Evolutionary conservation across 1,140 invertebrate species (phyloP).

Genomic region (Aphelenchoides avenae): DNA sequence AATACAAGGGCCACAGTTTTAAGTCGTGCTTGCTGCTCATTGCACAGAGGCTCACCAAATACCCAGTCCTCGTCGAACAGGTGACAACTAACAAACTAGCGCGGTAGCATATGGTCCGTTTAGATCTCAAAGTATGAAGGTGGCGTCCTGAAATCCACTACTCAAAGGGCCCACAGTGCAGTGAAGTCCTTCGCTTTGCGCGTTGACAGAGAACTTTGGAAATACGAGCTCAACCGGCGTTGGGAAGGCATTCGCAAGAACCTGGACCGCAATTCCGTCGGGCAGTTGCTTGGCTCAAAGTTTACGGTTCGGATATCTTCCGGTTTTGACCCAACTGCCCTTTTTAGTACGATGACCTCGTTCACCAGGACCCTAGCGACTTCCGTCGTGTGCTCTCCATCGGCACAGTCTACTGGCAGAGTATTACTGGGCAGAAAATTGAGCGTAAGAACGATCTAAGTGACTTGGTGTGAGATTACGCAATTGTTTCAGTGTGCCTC

Average conservation of each 20-base stretch:
- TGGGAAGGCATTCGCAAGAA: conserved; percentile 28
- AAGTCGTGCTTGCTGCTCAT: conserved; percentile 49
- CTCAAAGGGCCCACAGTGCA: conserved; percentile 31
- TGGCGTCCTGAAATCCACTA: conserved; percentile 4
- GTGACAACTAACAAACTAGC: too few relatives aligned
- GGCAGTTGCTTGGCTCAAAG: conserved; percentile 20
- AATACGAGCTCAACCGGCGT: conserved; percentile 31
- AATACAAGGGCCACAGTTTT: conserved; percentile 36
- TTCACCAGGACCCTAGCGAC: conserved; percentile 16
- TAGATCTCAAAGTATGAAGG: conserved; percentile 42
- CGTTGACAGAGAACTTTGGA: conserved; percentile 36
- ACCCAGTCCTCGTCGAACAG: conserved; percentile 41
- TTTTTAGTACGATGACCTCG: conserved; percentile 35
- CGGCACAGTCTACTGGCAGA: conserved; percentile 26
- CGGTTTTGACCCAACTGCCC: conserved; percentile 3
- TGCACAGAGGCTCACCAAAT: conserved; percentile 46
- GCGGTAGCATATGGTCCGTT: too few relatives aligned
- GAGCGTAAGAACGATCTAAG: conserved; percentile 20
- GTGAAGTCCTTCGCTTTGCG: conserved; percentile 33
- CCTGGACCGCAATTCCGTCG: conserved; percentile 29
- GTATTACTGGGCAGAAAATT: conserved; percentile 19
- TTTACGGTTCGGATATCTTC: conserved; percentile 4
- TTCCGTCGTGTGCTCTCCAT: conserved; percentile 21
- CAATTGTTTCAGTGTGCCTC: conserved; percentile 15
- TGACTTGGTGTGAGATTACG: not conserved